A percentile compares a stretch with the other conserved stretches of the same genome.
Evolutionary conservation across 2,888 invertebrate genomes (phyloP).

Genomic region (Clistopyga incitator): DNA sequence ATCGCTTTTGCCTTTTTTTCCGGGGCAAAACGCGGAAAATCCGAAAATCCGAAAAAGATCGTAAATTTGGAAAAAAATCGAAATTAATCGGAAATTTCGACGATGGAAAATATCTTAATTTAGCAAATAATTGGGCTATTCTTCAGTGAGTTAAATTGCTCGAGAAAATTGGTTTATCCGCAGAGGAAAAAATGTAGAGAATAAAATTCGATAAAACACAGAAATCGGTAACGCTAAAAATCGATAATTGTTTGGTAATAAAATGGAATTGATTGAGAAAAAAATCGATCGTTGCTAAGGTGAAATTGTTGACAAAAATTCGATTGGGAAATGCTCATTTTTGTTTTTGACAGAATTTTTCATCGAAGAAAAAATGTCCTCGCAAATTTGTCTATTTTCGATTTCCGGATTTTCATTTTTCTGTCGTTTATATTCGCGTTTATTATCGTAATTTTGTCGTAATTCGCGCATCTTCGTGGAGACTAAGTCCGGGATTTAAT

Average conservation of each 20-base stretch:
- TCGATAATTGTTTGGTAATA: too few species aligned
- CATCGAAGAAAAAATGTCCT: neutral
- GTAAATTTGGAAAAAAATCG: neutral
- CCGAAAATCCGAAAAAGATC: neutral
- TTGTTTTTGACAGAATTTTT: neutral
- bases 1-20: constrained; percentile 8
- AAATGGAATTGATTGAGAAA: too few species aligned
- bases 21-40: neutral
- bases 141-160: neutral
- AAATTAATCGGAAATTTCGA: neutral
- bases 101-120: too few species aligned
- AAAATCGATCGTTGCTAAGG: too few species aligned
- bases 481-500: constrained; percentile 6
- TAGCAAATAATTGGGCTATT: too few species aligned
- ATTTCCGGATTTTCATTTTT: constrained; percentile 14
- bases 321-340: too few species aligned
- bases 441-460: neutral
- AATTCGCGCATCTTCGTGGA: constrained; percentile 1
- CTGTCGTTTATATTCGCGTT: neutral
- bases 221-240: too few species aligned
- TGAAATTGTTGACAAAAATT: too few species aligned
- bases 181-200: too few species aligned
- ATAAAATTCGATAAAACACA: too few species aligned
- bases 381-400: constrained; percentile 7
- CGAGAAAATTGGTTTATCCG: neutral